Conservation (phyloP, 2,888 invertebrate species). For the Onthophagus sagittarius region DNA sequence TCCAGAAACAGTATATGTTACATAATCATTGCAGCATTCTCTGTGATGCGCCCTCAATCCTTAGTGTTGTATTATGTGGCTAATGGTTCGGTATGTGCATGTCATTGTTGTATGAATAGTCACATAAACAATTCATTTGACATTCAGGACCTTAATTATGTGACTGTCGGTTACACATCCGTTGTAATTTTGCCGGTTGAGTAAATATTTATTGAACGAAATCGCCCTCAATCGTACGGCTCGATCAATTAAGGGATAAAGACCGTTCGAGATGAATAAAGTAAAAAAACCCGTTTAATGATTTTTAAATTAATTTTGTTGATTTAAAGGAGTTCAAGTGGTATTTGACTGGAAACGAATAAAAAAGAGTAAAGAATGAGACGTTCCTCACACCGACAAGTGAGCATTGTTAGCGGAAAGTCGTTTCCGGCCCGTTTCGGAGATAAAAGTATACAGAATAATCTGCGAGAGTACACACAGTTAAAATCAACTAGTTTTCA, state of each 20-base stretch:
- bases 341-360: background rate
- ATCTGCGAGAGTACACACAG: constrained; percentile 9
- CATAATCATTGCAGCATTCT: background rate
- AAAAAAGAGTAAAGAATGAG: background rate
- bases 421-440: background rate
- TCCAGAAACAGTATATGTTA: background rate
- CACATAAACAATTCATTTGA: background rate
- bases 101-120: background rate
- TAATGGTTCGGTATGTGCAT: background rate
- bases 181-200: background rate
- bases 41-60: background rate
- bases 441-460: constrained; percentile 9
- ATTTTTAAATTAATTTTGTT: background rate
- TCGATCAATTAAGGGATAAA: no score
- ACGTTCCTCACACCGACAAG: background rate
- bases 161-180: background rate
- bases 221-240: no score
- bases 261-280: no score
- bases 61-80: background rate
- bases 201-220: background rate
- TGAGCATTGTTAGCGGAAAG: background rate
- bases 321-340: background rate
- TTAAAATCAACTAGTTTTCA: constrained; percentile 18
- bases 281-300: no score
- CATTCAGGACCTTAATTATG: background rate